Percentiles rank a stretch among this genome's conserved stretches.
phyloP scores from a whole-genome alignment of 1,140 invertebrate species.

The Laodelphax striatellus region DNA sequence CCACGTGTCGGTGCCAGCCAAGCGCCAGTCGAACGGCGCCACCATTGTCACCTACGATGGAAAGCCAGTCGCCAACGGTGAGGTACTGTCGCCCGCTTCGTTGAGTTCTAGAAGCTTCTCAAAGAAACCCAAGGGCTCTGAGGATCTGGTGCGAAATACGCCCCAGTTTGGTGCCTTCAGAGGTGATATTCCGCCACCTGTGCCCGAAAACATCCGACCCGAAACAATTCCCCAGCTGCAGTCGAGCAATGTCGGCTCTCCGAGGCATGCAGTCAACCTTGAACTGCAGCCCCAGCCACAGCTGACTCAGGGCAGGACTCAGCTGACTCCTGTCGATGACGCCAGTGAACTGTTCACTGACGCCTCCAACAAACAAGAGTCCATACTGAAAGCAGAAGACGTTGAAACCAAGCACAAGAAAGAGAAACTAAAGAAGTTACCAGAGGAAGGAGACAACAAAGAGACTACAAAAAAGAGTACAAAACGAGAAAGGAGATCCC shows the following conservation, averaged over 20 bases:
- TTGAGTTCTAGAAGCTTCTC: neutral
- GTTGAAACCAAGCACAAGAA: constrained; percentile 5
- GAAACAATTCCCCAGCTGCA: constrained; percentile 27
- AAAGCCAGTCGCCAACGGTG: constrained; percentile 50
- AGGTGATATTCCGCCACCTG: constrained; percentile 51
- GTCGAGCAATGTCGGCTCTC: constrained; percentile 3
- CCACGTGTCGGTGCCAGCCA: constrained; percentile 1
- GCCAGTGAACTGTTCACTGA: constrained; percentile 2
- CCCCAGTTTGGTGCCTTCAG: constrained; percentile 58
- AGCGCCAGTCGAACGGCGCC: constrained; percentile 22
- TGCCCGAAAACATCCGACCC: constrained; percentile 28
- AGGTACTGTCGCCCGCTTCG: constrained; percentile 18
- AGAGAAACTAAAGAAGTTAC: constrained; percentile 11
- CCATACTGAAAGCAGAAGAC: constrained; percentile 4
- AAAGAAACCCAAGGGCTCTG: neutral
- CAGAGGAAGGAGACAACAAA: constrained; percentile 13
- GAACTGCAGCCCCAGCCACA: constrained; percentile 22
- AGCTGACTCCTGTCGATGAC: constrained; percentile 17
- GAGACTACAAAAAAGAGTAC: constrained; percentile 19
- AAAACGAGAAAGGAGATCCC: constrained; percentile 28
- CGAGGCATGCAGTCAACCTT: neutral
- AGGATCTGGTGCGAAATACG: constrained; percentile 33
- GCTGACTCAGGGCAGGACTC: constrained; percentile 19
- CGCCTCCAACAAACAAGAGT: constrained; percentile 11
- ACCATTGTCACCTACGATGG: constrained; percentile 59